Conservation (phyloP, 23 tunicate genomes). For the Trididemnum nubilum region DNA sequence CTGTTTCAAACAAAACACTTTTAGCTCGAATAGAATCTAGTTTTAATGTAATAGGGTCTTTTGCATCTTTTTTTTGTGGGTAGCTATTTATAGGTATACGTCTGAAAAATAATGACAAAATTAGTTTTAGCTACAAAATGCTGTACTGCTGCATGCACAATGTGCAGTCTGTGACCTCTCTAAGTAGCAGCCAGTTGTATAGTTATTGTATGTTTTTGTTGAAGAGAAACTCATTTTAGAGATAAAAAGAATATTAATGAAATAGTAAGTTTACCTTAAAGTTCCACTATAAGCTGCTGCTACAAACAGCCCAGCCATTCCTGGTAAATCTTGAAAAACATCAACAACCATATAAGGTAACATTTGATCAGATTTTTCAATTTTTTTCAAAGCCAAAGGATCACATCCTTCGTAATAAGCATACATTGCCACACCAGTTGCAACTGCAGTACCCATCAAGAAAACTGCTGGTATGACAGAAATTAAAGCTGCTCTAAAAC, state of each 20-base stretch:
- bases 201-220: too few species aligned
- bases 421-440: conserved; percentile 37
- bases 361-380: conserved; percentile 43
- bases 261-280: conserved; percentile 37
- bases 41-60: too few species aligned
- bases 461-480: conserved; percentile 12
- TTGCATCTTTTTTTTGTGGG: too few species aligned
- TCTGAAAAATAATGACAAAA: not conserved
- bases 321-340: conserved; percentile 41
- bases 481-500: conserved; percentile 21
- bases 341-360: conserved; percentile 43
- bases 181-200: too few species aligned
- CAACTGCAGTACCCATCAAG: not conserved
- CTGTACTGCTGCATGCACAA: too few species aligned
- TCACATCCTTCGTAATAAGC: conserved; percentile 48
- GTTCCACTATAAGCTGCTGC: conserved; percentile 49
- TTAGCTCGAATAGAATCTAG: too few species aligned
- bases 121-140: too few species aligned
- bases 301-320: conserved; percentile 49
- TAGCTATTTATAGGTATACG: not conserved
- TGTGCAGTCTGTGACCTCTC: too few species aligned
- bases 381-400: conserved; percentile 5
- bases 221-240: too few species aligned
- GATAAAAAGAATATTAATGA: too few species aligned
- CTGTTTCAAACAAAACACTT: too few species aligned